phyloP scores from a whole-genome alignment of 2,888 invertebrate species.

The Helleia helle region DNA sequence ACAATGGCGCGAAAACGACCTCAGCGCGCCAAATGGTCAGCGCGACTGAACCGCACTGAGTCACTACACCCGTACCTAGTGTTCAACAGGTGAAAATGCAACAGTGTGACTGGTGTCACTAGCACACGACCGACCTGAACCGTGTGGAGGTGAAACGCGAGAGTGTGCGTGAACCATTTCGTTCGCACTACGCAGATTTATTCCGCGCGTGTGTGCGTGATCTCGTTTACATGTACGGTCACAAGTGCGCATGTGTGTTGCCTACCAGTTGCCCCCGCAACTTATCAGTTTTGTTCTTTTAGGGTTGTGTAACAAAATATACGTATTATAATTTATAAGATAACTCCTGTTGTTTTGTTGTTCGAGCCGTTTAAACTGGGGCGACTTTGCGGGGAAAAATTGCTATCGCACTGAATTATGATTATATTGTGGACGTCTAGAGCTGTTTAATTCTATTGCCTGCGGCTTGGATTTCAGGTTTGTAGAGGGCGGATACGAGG shows the following conservation, averaged over 20 bases:
- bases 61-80: constrained; percentile 44
- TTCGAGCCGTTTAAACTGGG: neutral
- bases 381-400: too few species aligned
- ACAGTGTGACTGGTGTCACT: constrained; percentile 54
- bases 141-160: too few species aligned
- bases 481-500: too few species aligned
- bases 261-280: constrained; percentile 66
- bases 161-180: constrained; percentile 54
- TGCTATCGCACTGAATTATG: too few species aligned
- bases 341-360: constrained; percentile 30
- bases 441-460: too few species aligned
- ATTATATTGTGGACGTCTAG: too few species aligned
- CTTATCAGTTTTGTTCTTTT: constrained; percentile 56
- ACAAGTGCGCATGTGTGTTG: constrained; percentile 45
- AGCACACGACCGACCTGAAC: too few species aligned
- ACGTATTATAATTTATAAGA: constrained; percentile 43
- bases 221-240: constrained; percentile 55
- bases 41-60: constrained; percentile 59
- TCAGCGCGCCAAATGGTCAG: constrained; percentile 60
- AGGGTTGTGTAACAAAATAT: constrained; percentile 46
- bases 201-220: constrained; percentile 45
- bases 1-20: too few species aligned
- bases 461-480: too few species aligned
- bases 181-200: constrained; percentile 62
- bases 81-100: constrained; percentile 66